Percentiles rank a stretch among this genome's conserved stretches.
Conservation (phyloP, 2,888 invertebrate species). For the Thymelicus acteon region DNA sequence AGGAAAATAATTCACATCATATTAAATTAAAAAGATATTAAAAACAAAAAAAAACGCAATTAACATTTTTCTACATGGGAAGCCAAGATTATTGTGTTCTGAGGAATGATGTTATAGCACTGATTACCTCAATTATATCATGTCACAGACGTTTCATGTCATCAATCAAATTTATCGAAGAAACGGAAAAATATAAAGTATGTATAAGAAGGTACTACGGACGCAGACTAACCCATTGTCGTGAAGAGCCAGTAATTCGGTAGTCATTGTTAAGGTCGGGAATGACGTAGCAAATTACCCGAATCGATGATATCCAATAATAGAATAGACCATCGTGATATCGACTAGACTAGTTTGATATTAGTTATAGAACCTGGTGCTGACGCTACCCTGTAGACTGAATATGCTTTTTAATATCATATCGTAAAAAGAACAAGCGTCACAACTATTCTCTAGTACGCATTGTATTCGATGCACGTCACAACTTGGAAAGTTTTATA, state of each 20-base stretch:
- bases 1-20: too few relatives aligned
- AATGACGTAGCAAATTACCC: background rate
- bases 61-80: too few relatives aligned
- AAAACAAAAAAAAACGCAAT: too few relatives aligned
- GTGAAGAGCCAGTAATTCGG: background rate
- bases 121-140: background rate
- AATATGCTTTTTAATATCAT: background rate
- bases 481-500: slow-evolving; percentile 13
- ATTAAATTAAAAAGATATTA: too few relatives aligned
- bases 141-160: too few relatives aligned
- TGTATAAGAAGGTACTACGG: too few relatives aligned
- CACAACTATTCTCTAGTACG: background rate
- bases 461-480: slow-evolving; percentile 4
- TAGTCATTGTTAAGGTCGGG: background rate
- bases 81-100: background rate
- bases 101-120: background rate
- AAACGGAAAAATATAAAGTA: too few relatives aligned
- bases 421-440: background rate
- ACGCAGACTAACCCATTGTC: background rate
- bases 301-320: background rate
- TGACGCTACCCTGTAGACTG: background rate
- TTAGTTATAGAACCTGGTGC: too few relatives aligned
- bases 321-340: too few relatives aligned
- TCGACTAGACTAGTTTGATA: too few relatives aligned
- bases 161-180: too few relatives aligned